Conservation (phyloP, 2,797 vertebrate genomes). For the Pipistrellus kuhlii region DNA sequence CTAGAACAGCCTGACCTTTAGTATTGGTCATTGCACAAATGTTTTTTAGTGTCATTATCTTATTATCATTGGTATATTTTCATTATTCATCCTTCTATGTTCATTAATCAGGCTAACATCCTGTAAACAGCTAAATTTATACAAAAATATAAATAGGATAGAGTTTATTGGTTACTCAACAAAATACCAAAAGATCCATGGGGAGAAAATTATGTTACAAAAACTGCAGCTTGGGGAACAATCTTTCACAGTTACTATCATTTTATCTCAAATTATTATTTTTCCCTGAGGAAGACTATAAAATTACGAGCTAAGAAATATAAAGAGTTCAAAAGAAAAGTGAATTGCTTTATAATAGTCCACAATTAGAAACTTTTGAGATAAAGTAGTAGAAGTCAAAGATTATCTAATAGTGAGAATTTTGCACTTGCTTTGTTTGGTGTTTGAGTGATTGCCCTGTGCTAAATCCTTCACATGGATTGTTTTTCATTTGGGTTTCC, state of each 20-base stretch:
- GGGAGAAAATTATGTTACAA: constrained; percentile 66
- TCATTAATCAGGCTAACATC: constrained; percentile 74
- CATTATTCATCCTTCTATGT: constrained; percentile 55
- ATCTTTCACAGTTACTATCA: constrained; percentile 9
- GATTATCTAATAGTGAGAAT: background rate
- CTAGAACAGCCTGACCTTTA: constrained; percentile 63
- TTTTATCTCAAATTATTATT: constrained; percentile 34
- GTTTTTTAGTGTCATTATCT: constrained; percentile 62
- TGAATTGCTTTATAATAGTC: background rate
- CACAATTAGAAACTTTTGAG: background rate
- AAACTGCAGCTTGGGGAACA: background rate
- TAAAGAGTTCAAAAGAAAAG: background rate
- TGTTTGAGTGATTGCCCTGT: background rate
- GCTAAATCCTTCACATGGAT: background rate
- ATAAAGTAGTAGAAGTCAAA: background rate
- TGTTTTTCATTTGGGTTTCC: background rate
- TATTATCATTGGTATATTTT: constrained; percentile 69
- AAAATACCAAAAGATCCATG: constrained; percentile 58
- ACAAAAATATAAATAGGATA: constrained; percentile 74
- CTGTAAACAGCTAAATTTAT: constrained; percentile 77
- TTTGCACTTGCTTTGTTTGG: background rate
- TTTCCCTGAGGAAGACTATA: background rate
- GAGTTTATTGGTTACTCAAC: constrained; percentile 63
- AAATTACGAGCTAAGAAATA: constrained; percentile 36
- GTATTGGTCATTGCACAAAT: constrained; percentile 61